Percentiles rank a stretch among this genome's conserved stretches.
Conservation (phyloP, 2,113 vertebrate genomes). For the Prinia subflava region DNA sequence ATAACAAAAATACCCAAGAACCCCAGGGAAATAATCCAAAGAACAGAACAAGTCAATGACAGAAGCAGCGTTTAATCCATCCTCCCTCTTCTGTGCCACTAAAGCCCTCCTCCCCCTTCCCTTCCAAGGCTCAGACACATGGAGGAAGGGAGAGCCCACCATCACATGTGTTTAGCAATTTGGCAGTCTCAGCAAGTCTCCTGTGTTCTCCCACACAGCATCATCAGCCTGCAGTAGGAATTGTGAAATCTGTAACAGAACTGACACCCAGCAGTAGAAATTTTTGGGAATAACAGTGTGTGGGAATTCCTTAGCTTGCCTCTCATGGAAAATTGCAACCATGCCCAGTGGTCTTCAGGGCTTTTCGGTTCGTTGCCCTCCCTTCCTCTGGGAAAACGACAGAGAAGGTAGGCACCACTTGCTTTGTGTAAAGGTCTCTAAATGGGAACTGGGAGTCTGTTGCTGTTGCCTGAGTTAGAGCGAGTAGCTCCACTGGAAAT, state of each 20-base stretch:
- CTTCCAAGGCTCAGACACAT: not conserved
- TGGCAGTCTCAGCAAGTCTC: constrained; percentile 24
- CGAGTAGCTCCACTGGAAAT: not conserved
- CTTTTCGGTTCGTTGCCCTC: not conserved
- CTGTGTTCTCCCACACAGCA: constrained; percentile 9
- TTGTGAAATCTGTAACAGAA: not conserved
- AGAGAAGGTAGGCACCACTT: accelerated
- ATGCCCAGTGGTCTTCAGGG: not conserved
- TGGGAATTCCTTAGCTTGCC: not conserved
- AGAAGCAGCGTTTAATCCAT: constrained; percentile 34
- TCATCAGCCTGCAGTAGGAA: not conserved
- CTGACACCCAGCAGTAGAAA: not conserved
- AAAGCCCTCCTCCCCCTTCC: not conserved
- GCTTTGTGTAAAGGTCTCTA: not conserved
- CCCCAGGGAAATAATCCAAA: constrained; percentile 51
- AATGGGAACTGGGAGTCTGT: accelerated
- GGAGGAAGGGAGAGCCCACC: not conserved
- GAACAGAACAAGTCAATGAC: constrained; percentile 33
- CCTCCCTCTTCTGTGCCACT: not conserved
- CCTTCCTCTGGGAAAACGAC: not conserved
- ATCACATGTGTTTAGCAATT: not conserved
- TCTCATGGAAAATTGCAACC: not conserved
- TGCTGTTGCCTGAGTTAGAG: not conserved
- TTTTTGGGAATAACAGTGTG: not conserved
- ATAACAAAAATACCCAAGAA: constrained; percentile 50